Evolutionary conservation across 64 coral and sea anemone species (phyloP).

Genomic region (Actinia tenebrosa): DNA sequence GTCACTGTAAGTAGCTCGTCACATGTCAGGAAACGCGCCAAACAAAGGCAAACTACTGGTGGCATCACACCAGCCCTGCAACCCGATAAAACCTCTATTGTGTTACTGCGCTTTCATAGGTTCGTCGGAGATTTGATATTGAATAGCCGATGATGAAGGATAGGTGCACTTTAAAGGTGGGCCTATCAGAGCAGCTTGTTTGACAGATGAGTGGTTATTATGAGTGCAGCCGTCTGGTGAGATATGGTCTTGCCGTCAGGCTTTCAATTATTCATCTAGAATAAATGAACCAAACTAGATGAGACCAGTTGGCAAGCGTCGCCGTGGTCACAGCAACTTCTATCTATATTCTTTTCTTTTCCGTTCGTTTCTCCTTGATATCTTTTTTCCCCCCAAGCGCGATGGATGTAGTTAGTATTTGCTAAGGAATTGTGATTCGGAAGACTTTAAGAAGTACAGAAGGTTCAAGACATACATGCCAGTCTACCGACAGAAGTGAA

Average conservation of each 20-base stretch:
- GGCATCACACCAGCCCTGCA: constrained; percentile 23
- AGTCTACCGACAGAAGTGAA: background rate
- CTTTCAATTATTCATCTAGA: constrained; percentile 19
- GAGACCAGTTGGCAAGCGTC: background rate
- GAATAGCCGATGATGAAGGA: constrained; percentile 11
- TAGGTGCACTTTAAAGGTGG: background rate
- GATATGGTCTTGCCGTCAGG: constrained; percentile 13
- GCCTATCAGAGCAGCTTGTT: constrained; percentile 21
- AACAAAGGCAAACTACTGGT: constrained; percentile 23
- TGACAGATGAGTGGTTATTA: constrained; percentile 27
- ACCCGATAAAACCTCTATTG: constrained; percentile 29
- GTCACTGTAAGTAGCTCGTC: constrained; percentile 30
- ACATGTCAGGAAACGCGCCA: constrained; percentile 25
- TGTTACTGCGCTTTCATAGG: constrained; percentile 25
- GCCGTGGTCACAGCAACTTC: background rate
- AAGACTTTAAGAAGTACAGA: background rate
- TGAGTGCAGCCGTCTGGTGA: constrained; percentile 16
- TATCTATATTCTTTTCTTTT: background rate
- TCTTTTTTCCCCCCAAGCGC: background rate
- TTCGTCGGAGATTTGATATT: constrained; percentile 3
- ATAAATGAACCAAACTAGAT: background rate
- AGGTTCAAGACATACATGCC: background rate
- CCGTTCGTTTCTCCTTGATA: background rate
- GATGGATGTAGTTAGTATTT: too few relatives aligned
- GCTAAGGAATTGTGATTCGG: too few relatives aligned